Percentiles rank a stretch among this genome's conserved stretches.
These are phyloP conservation scores for Trichogramma evanescens DNA, from an alignment of 2,888 invertebrate species.

Conservation along the genomic window DNA sequence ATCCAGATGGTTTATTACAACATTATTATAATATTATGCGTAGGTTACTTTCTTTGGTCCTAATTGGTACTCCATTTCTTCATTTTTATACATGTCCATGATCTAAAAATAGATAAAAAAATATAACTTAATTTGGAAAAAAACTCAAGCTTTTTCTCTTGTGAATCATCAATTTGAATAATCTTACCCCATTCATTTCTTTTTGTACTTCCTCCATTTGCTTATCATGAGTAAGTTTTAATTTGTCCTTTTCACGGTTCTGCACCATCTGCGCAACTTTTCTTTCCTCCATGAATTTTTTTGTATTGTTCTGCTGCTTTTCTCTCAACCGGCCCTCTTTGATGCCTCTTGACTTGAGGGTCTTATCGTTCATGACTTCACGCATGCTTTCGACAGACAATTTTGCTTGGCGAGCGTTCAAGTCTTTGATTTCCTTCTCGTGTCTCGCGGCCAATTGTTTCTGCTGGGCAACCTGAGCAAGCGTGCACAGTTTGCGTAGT, in stretches of 20 bases:
- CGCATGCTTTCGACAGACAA: slow-evolving; percentile 94
- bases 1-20: slow-evolving; percentile 8
- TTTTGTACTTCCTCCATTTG: slow-evolving; percentile 83
- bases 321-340: slow-evolving; percentile 88
- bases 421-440: slow-evolving; percentile 89
- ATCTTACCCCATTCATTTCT: slow-evolving; percentile 75
- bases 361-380: slow-evolving; percentile 93
- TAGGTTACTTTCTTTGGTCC: slow-evolving; percentile 84
- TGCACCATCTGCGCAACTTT: slow-evolving; percentile 84
- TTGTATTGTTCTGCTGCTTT: slow-evolving; percentile 95
- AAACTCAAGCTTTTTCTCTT: neutral
- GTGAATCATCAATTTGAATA: neutral
- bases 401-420: slow-evolving; percentile 91
- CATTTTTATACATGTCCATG: slow-evolving; percentile 90
- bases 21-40: slow-evolving; percentile 55
- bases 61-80: slow-evolving; percentile 83
- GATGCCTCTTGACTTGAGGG: slow-evolving; percentile 92
- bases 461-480: slow-evolving; percentile 75
- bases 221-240: slow-evolving; percentile 86
- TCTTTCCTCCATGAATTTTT: slow-evolving; percentile 93
- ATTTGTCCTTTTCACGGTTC: slow-evolving; percentile 82
- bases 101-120: slow-evolving; percentile 53
- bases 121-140: neutral
- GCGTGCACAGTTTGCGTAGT: slow-evolving; percentile 70
- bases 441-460: slow-evolving; percentile 86